Percentiles rank a stretch among this genome's conserved stretches.
Conservation (phyloP, 92 coral and sea anemone species). For the Heteractis magnifica region DNA sequence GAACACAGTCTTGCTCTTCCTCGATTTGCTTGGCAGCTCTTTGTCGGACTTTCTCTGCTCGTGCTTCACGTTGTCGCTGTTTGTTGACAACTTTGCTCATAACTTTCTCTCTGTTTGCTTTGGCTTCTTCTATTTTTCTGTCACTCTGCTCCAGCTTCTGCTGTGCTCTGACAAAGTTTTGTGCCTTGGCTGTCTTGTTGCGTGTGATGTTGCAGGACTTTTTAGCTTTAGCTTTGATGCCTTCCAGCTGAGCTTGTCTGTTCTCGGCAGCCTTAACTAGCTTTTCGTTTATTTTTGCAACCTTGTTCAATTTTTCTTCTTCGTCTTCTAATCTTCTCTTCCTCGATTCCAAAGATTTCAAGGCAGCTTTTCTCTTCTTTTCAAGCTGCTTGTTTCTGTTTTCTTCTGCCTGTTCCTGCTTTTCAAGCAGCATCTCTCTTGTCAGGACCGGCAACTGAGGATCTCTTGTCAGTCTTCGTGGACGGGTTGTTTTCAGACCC, state of each 20-base stretch:
- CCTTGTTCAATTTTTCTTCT: background rate
- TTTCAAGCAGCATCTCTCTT: slow-evolving; percentile 3
- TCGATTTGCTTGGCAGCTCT: background rate
- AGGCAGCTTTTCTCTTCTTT: background rate
- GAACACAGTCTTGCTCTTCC: background rate
- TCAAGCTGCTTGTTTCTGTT: slow-evolving; percentile 17
- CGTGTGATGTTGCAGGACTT: background rate
- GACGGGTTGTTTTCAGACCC: background rate
- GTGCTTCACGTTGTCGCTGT: slow-evolving; percentile 4
- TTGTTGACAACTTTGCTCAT: background rate
- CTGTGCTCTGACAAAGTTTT: background rate
- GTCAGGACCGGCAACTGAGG: background rate
- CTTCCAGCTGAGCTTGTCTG: background rate
- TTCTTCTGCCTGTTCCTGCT: background rate
- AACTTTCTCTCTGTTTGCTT: background rate
- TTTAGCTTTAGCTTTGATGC: background rate
- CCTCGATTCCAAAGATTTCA: slow-evolving; percentile 5
- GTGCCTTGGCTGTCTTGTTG: background rate
- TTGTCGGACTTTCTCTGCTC: background rate
- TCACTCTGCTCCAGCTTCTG: background rate
- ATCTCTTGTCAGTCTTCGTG: background rate
- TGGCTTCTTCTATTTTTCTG: background rate
- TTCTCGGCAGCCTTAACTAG: background rate
- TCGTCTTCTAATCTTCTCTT: background rate
- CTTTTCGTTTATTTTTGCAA: background rate